Evolutionary conservation across 2,113 vertebrate species (phyloP), one percentile per base, ranked within the genome.

Genomic region (Talpa occidentalis): DNA sequence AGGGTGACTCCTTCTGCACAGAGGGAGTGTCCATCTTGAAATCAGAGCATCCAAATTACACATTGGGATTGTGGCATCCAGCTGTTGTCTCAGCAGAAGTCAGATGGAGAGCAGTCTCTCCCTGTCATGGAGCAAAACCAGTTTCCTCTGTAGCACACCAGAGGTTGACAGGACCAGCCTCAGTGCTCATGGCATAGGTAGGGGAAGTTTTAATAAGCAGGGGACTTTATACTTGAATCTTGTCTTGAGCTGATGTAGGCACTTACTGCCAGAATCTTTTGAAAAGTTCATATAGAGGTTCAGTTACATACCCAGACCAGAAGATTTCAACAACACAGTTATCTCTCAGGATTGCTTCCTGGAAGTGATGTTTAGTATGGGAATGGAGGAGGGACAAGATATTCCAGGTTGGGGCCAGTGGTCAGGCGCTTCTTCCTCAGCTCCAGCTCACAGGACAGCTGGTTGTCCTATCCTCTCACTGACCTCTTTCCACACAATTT

Each of bases 11-110:
- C 22, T 21, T 14, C 37, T 17, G 9, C 2, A 6, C 4, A 30
- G 10, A 0, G 3, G n/a, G 69, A 17, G 21, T 4, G 0, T 3
- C 24, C 22, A 3, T 40, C 12, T 47, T 78, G 17, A 67, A 59
- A 73, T 28, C n/a, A 72, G 22, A 56, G 67, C 2, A 0, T 42
- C 69, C 83, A 64, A 28, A 44, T 0, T 10, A 15, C 37, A 37
- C 35, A 6, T 35, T 17, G 21, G 47, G 35, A 82, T 54, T 11
- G n/a, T 4, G n/a, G 44, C 35, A 44, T 6, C 35, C 32, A 62
- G 19, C n/a, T 28, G 62, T 22, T 72, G 56, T 69, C 76, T 54
- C 26, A 37, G 24, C 40, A 80, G 79, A 80, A 85, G 28, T 24
- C 30, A 17, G 49, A 37, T 19, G 30, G 44, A 2, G 8, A 32